phyloP scores from a whole-genome alignment of 2,113 vertebrate species.

The Origma solitaria region DNA sequence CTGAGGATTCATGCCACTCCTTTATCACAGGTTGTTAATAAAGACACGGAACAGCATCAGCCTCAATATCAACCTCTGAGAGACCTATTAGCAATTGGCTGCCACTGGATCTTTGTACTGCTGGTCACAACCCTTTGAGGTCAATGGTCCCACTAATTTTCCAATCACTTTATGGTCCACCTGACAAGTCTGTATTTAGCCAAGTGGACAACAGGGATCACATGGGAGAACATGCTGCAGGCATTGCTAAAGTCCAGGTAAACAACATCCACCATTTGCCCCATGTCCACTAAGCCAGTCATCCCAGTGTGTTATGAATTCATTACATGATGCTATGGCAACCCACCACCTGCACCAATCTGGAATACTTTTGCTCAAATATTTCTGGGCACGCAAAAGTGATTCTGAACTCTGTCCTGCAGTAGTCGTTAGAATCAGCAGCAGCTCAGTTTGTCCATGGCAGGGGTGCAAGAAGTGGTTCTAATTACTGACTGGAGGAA shows the following conservation, averaged over 20 bases:
- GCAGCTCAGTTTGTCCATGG: neutral
- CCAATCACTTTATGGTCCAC: neutral
- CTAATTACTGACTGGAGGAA: slow-evolving; percentile 36
- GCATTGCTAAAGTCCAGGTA: neutral
- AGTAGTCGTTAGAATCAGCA: neutral
- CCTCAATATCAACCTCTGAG: neutral
- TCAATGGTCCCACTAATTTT: neutral
- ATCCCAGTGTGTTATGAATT: rapidly evolving
- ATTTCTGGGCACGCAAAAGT: neutral
- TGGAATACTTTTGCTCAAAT: neutral
- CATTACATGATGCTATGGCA: rapidly evolving
- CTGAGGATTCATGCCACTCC: neutral
- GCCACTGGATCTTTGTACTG: neutral
- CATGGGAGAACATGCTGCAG: rapidly evolving
- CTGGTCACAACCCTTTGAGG: neutral
- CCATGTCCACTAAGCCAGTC: neutral
- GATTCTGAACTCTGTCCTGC: neutral
- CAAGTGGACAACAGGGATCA: neutral
- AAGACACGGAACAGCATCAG: neutral
- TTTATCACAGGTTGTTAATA: neutral
- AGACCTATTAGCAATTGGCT: neutral
- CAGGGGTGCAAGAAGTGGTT: neutral
- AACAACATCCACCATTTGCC: neutral
- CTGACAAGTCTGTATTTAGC: neutral
- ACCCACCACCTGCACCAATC: neutral